A percentile compares a stretch with the other conserved stretches of the same genome.
Evolutionary conservation across 2,888 invertebrate species (phyloP).

Genomic region (Ophion ventricosus): DNA sequence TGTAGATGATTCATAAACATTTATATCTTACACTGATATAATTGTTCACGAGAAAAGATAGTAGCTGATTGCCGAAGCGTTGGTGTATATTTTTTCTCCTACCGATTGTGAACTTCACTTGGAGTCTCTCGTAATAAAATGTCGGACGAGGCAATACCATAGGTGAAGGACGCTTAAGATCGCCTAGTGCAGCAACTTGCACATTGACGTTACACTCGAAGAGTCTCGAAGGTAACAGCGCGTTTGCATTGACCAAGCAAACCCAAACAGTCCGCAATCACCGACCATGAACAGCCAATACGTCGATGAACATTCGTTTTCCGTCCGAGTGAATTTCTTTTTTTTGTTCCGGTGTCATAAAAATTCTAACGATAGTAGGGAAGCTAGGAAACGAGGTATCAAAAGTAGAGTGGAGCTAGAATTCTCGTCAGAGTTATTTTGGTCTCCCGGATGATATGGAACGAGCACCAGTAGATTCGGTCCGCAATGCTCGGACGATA

Average conservation of each 20-base stretch:
- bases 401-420: slow-evolving; percentile 2
- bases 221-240: not conserved
- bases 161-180: not conserved
- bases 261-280: slow-evolving; percentile 28
- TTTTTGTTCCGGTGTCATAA: not conserved
- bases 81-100: not conserved
- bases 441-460: slow-evolving; percentile 29
- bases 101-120: slow-evolving; percentile 1
- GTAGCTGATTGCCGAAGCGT: not conserved
- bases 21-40: not conserved
- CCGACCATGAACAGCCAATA: slow-evolving; percentile 5
- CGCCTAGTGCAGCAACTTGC: not conserved
- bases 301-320: slow-evolving; percentile 6
- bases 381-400: slow-evolving; percentile 24
- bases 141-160: slow-evolving; percentile 23
- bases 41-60: not conserved
- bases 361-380: not conserved
- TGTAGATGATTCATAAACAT: not conserved
- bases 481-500: slow-evolving; percentile 19
- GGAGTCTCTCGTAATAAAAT: not conserved
- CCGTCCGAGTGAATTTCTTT: not conserved
- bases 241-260: not conserved
- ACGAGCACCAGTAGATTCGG: slow-evolving; percentile 33
- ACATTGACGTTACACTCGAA: slow-evolving; percentile 13
- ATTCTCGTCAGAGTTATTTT: slow-evolving; percentile 29